These are phyloP conservation scores for Dipus sagitta DNA, from an alignment of 2,797 vertebrate genomes.

Conservation along the genomic window DNA sequence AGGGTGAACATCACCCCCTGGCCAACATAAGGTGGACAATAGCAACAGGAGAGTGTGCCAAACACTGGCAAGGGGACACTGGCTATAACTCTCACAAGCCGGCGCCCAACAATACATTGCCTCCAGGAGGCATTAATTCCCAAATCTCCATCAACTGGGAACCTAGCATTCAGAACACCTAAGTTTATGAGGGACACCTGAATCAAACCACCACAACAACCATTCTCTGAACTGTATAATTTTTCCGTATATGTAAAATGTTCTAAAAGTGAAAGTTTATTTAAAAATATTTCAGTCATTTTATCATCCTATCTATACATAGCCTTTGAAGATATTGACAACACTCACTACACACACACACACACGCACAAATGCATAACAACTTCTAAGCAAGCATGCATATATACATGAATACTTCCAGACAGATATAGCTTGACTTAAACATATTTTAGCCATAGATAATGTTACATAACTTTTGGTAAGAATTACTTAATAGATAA, in stretches of 20 bases:
- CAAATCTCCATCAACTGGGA: too few relatives aligned
- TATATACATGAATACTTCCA: background rate
- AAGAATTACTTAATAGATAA: background rate
- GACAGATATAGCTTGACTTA: background rate
- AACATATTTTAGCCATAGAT: background rate
- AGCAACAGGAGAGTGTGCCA: too few relatives aligned
- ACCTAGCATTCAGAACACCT: too few relatives aligned
- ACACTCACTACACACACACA: background rate
- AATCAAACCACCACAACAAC: background rate
- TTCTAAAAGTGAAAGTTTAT: background rate
- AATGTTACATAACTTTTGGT: background rate
- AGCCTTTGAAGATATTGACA: background rate
- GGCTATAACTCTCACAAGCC: too few relatives aligned
- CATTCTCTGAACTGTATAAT: background rate
- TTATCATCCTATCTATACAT: background rate
- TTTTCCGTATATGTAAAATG: slow-evolving; percentile 8
- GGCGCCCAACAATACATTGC: too few relatives aligned
- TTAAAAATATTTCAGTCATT: background rate
- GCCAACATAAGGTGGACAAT: too few relatives aligned
- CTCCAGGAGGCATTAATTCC: too few relatives aligned
- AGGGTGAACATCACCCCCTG: too few relatives aligned
- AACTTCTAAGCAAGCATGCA: background rate
- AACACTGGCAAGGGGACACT: too few relatives aligned
- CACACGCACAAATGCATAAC: background rate
- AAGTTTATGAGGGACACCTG: background rate